phyloP scores from a whole-genome alignment of 2,113 vertebrate genomes.

The rat (Rattus norvegicus) region GRCr8 NC_086037.1:30696501-30697000 shows the following conservation, averaged over 20 bases:
- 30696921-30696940: background rate
- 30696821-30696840: background rate
- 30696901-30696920: background rate
- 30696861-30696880: background rate
- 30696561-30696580: background rate
- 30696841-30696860: background rate
- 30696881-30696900: background rate
- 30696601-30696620: background rate
- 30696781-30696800: background rate
- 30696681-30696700: background rate
- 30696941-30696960: background rate
- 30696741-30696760: background rate
- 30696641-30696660: background rate
- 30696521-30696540: background rate
- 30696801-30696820: background rate
- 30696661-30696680: background rate
- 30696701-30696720: too few species aligned
- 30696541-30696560: background rate
- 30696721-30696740: background rate
- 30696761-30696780: background rate
- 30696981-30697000: background rate
- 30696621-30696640: background rate
- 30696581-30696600: background rate
- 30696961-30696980: background rate
- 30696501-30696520: background rate